Percentiles rank a stretch among this genome's conserved stretches.
These are phyloP conservation scores for Chrysolina americana DNA, from an alignment of 2,888 invertebrate species.

Conservation along the genomic window DNA sequence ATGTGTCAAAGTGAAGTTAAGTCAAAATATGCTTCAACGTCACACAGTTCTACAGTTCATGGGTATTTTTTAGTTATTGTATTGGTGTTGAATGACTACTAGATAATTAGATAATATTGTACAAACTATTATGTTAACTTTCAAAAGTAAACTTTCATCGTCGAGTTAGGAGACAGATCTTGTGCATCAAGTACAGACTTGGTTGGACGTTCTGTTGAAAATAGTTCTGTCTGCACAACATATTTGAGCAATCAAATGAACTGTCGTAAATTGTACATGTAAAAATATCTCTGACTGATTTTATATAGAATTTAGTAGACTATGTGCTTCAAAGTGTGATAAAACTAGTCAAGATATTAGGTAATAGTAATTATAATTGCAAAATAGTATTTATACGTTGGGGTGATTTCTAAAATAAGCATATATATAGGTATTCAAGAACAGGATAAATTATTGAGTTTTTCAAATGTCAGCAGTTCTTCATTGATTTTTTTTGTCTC, in stretches of 20 bases:
- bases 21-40: too few relatives aligned
- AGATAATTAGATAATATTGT: too few relatives aligned
- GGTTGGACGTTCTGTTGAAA: neutral
- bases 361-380: constrained; percentile 26
- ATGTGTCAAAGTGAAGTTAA: too few relatives aligned
- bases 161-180: neutral
- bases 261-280: neutral
- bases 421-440: neutral
- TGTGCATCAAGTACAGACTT: neutral
- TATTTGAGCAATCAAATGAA: neutral
- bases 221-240: constrained; percentile 3
- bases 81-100: too few relatives aligned
- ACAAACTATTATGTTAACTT: neutral
- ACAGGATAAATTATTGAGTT: neutral
- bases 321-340: constrained; percentile 53
- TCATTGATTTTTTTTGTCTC: neutral
- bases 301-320: constrained; percentile 48
- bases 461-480: neutral
- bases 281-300: constrained; percentile 51
- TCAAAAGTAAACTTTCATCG: neutral
- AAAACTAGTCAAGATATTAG: constrained; percentile 40
- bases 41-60: too few relatives aligned
- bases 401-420: constrained; percentile 15
- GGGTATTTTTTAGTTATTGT: too few relatives aligned
- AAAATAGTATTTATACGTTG: constrained; percentile 28